phyloP scores from a whole-genome alignment of 2,113 vertebrate genomes.

The Lagopus muta region DNA sequence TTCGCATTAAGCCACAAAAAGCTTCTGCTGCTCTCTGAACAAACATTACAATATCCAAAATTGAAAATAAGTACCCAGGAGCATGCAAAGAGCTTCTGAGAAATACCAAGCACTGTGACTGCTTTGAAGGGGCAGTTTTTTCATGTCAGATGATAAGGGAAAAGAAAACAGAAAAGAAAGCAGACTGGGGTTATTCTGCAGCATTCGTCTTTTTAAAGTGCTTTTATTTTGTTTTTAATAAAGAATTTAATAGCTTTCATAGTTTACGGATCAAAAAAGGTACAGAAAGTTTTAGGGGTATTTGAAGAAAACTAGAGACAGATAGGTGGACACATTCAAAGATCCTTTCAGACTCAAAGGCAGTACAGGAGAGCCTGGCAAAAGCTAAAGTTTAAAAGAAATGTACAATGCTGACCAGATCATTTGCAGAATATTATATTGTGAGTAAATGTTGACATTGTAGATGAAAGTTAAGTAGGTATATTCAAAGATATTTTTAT shows the following conservation, averaged over 20 bases:
- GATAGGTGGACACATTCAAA: not conserved
- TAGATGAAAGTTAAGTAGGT: not conserved
- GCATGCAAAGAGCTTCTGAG: not conserved
- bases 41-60: not conserved
- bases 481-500: not conserved
- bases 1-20: not conserved
- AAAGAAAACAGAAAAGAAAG: not conserved
- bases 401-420: not conserved
- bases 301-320: not conserved
- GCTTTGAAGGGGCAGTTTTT: not conserved
- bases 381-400: not conserved
- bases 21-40: conserved; percentile 4
- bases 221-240: not conserved
- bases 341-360: not conserved
- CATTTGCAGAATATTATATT: not conserved
- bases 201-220: not conserved
- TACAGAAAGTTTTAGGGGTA: not conserved
- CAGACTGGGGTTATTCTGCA: not conserved
- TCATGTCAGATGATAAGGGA: not conserved
- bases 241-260: not conserved
- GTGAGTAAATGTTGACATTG: not conserved
- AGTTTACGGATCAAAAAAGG: not conserved
- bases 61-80: not conserved
- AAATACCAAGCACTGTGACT: not conserved
- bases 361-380: not conserved